phyloP scores from a whole-genome alignment of 2,888 invertebrate species.

The Baronia brevicornis region DNA sequence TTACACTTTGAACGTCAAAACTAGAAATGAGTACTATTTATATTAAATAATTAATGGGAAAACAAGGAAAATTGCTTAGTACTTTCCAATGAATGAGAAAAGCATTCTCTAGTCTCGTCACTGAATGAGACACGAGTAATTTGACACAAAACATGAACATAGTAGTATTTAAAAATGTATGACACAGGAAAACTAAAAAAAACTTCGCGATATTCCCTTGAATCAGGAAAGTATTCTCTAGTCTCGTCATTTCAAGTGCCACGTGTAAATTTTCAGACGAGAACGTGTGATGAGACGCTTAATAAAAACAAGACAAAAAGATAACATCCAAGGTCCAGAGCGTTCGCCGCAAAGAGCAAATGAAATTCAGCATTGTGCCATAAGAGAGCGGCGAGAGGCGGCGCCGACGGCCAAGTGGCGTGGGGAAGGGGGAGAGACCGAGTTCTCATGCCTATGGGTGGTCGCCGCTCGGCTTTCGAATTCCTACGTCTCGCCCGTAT shows the following conservation, averaged over 20 bases:
- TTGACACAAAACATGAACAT: too few relatives aligned
- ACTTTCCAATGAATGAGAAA: neutral
- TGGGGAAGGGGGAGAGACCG: constrained; percentile 68
- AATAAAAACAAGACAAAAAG: constrained; percentile 23
- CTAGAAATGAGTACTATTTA: too few relatives aligned
- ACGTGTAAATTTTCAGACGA: constrained; percentile 9
- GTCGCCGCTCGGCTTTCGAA: constrained; percentile 73
- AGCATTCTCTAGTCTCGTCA: too few relatives aligned
- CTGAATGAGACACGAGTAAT: too few relatives aligned
- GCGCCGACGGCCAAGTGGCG: constrained; percentile 50
- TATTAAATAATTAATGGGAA: too few relatives aligned
- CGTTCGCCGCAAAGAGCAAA: constrained; percentile 54
- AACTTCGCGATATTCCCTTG: too few relatives aligned
- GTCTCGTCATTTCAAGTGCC: too few relatives aligned
- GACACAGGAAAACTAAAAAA: constrained; percentile 23
- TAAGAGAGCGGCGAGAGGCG: constrained; percentile 66
- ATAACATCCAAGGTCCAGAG: constrained; percentile 34
- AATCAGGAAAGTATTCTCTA: too few relatives aligned
- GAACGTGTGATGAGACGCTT: constrained; percentile 7
- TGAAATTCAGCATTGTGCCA: constrained; percentile 68
- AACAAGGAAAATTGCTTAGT: neutral
- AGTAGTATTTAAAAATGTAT: constrained; percentile 18
- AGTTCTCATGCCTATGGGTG: constrained; percentile 74
- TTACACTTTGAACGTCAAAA: neutral
- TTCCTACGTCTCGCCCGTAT: constrained; percentile 70